Conservation (phyloP, 2,888 invertebrate species). For the Sylvicola fuscatus region DNA sequence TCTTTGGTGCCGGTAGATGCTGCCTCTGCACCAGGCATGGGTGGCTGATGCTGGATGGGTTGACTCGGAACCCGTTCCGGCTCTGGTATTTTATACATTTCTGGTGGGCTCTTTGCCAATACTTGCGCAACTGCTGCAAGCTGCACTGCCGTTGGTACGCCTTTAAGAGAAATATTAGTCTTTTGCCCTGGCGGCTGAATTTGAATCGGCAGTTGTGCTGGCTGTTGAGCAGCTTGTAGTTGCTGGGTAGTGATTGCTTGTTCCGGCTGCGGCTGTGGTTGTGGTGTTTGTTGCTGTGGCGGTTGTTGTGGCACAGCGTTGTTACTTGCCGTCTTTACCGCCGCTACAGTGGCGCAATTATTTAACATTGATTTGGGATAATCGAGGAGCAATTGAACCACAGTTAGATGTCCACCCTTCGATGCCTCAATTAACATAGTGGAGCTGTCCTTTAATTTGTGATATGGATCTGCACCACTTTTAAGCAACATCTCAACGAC, state of each 20-base stretch:
- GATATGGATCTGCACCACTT: slow-evolving; percentile 85
- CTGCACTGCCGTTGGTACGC: background rate
- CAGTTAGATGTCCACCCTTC: slow-evolving; percentile 90
- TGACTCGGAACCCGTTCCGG: slow-evolving; percentile 35
- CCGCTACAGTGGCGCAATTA: too few relatives aligned
- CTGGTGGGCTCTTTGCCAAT: slow-evolving; percentile 20
- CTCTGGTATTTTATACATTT: slow-evolving; percentile 33
- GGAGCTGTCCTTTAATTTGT: slow-evolving; percentile 94
- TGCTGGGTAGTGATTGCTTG: too few relatives aligned
- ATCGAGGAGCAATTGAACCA: slow-evolving; percentile 86
- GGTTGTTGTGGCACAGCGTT: background rate
- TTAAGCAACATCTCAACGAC: slow-evolving; percentile 83
- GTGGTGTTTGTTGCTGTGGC: slow-evolving; percentile 16
- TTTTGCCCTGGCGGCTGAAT: too few relatives aligned
- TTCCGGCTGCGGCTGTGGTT: slow-evolving; percentile 14
- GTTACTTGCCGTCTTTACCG: too few relatives aligned
- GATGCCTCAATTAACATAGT: slow-evolving; percentile 98
- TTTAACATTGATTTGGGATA: slow-evolving; percentile 68
- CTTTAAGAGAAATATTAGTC: too few relatives aligned
- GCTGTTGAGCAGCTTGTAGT: background rate
- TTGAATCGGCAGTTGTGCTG: too few relatives aligned
- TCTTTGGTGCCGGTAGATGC: background rate
- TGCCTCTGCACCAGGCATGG: slow-evolving; percentile 18
- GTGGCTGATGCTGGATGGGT: slow-evolving; percentile 25
- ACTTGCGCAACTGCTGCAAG: slow-evolving; percentile 4